Percentiles rank a stretch among this genome's conserved stretches.
Evolutionary conservation across 2,113 vertebrate species (phyloP).

Genomic region (Macaca nemestrina): DNA sequence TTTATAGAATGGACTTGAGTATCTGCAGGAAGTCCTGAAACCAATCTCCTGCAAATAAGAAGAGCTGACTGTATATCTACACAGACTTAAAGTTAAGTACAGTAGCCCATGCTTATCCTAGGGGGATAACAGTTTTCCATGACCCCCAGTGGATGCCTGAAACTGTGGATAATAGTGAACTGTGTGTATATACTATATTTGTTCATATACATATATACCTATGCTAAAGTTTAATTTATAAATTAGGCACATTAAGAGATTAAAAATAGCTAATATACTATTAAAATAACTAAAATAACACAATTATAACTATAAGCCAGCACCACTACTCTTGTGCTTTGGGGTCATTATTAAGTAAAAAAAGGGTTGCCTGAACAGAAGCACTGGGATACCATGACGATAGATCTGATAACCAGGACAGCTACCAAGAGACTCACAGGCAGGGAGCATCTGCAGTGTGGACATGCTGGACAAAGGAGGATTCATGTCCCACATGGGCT

Average conservation of each 20-base stretch:
- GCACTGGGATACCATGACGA: background rate
- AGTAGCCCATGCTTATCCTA: background rate
- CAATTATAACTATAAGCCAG: background rate
- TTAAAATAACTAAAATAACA: background rate
- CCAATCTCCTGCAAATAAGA: background rate
- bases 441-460: fast-evolving
- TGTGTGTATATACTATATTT: background rate
- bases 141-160: background rate
- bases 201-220: background rate
- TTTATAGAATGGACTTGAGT: background rate
- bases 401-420: background rate
- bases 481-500: background rate
- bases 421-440: background rate
- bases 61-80: background rate
- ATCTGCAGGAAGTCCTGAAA: background rate
- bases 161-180: background rate
- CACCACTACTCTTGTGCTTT: background rate
- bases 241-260: background rate
- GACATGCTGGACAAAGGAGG: background rate
- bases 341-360: background rate
- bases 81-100: background rate
- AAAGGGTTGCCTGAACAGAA: background rate
- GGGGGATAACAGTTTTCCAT: background rate
- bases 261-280: background rate
- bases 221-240: background rate